These are phyloP conservation scores for Zaprionus davidi DNA, from an alignment of 1,140 invertebrate genomes.

Conservation along the genomic window DNA sequence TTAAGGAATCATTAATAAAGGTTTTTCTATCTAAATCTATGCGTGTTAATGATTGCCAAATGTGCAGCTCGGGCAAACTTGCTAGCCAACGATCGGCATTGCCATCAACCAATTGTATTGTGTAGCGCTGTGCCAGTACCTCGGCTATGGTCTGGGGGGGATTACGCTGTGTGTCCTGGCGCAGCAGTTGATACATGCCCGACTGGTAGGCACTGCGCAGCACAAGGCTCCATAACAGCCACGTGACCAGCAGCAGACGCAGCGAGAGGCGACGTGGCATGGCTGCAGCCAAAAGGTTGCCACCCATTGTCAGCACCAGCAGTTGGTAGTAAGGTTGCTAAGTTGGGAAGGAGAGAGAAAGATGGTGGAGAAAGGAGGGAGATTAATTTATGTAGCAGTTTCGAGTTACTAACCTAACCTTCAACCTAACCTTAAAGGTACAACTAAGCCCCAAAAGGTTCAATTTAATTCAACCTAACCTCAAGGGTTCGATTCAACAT, in stretches of 20 bases:
- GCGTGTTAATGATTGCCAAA: no score
- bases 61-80: slow-evolving; percentile 65
- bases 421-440: no score
- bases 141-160: slow-evolving; percentile 72
- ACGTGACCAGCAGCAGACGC: slow-evolving; percentile 52
- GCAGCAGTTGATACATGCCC: slow-evolving; percentile 73
- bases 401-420: no score
- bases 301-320: slow-evolving; percentile 63
- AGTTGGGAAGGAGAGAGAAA: neutral
- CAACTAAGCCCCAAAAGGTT: no score
- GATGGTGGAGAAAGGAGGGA: neutral
- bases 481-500: no score
- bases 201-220: slow-evolving; percentile 73
- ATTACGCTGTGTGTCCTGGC: slow-evolving; percentile 66
- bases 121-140: slow-evolving; percentile 59
- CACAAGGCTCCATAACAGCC: slow-evolving; percentile 55
- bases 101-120: slow-evolving; percentile 53
- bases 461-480: no score
- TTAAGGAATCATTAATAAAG: no score
- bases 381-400: no score
- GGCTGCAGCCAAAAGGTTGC: slow-evolving; percentile 35
- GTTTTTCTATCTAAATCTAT: no score
- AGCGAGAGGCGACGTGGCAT: slow-evolving; percentile 42
- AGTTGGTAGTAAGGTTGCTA: slow-evolving; percentile 60
- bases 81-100: slow-evolving; percentile 59